A percentile compares a stretch with the other conserved stretches of the same genome.
Conservation (phyloP, 2,888 invertebrate genomes). For the Papilio protenor region DNA sequence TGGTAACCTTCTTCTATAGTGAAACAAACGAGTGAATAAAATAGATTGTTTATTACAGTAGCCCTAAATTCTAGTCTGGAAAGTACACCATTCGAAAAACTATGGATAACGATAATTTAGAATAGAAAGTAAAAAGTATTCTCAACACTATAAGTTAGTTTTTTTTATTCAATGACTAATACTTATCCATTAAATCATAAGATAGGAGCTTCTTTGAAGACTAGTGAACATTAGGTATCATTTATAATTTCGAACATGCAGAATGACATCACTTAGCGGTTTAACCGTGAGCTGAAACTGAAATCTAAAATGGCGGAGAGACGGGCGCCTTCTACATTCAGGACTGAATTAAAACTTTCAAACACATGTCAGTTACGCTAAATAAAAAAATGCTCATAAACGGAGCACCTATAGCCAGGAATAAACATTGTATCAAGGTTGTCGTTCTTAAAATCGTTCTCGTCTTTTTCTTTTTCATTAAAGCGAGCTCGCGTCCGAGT, state of each 20-base stretch:
- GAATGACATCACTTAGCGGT: slow-evolving; percentile 44
- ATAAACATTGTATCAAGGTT: slow-evolving; percentile 80
- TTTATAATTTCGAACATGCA: neutral
- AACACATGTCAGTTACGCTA: slow-evolving; percentile 72
- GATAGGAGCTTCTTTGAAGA: neutral
- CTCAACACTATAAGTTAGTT: neutral
- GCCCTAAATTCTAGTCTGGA: neutral
- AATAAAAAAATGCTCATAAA: slow-evolving; percentile 74
- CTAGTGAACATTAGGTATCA: neutral
- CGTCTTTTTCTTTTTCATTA: slow-evolving; percentile 70
- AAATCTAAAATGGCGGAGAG: slow-evolving; percentile 37
- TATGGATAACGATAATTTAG: neutral
- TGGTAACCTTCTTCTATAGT: neutral
- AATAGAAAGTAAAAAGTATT: no score
- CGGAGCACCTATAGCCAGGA: slow-evolving; percentile 68
- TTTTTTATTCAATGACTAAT: neutral
- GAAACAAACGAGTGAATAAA: neutral
- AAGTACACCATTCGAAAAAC: neutral
- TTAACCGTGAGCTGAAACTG: slow-evolving; percentile 45
- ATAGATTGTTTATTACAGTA: neutral
- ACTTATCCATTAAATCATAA: neutral
- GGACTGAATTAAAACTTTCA: slow-evolving; percentile 63
- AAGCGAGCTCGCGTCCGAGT: slow-evolving; percentile 66
- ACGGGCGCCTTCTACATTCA: slow-evolving; percentile 45
- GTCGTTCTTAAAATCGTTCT: slow-evolving; percentile 80